Conservation (phyloP, 2,888 invertebrate genomes). For the Mesorhabditis spiculigera region DNA sequence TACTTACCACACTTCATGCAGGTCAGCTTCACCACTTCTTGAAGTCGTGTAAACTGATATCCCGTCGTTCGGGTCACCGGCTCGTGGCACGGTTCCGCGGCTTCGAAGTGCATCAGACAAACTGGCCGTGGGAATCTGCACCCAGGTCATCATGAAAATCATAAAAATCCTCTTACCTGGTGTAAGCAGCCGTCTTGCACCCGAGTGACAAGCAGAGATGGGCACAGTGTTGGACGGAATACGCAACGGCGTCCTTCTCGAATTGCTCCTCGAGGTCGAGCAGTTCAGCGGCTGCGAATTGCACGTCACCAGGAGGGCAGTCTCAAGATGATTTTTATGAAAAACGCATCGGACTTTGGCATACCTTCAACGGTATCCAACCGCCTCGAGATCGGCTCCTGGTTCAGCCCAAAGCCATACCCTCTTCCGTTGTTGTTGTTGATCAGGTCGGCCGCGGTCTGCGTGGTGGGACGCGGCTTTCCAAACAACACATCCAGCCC, state of each 20-base stretch:
- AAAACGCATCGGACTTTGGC: background rate
- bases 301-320: conserved; percentile 35
- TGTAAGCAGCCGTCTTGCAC: conserved; percentile 49
- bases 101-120: conserved; percentile 48
- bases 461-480: conserved; percentile 23
- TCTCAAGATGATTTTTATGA: conserved; percentile 18
- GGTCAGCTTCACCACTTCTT: conserved; percentile 49
- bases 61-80: conserved; percentile 12
- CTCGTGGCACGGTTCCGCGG: conserved; percentile 7
- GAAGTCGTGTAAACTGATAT: conserved; percentile 44
- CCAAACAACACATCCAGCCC: conserved; percentile 37
- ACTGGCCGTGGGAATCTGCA: conserved; percentile 53
- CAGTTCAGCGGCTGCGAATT: conserved; percentile 41
- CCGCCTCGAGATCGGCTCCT: background rate
- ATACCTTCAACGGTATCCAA: background rate
- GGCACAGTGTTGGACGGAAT: conserved; percentile 51
- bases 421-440: conserved; percentile 17
- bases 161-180: conserved; percentile 9
- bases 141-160: background rate
- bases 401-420: conserved; percentile 3
- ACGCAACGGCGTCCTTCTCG: conserved; percentile 48
- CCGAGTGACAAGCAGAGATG: conserved; percentile 47
- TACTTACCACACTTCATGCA: conserved; percentile 51
- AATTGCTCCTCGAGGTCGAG: conserved; percentile 43
- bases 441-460: conserved; percentile 29